Conservation (phyloP, 1,140 invertebrate species). For the Drosophila insularis region DNA sequence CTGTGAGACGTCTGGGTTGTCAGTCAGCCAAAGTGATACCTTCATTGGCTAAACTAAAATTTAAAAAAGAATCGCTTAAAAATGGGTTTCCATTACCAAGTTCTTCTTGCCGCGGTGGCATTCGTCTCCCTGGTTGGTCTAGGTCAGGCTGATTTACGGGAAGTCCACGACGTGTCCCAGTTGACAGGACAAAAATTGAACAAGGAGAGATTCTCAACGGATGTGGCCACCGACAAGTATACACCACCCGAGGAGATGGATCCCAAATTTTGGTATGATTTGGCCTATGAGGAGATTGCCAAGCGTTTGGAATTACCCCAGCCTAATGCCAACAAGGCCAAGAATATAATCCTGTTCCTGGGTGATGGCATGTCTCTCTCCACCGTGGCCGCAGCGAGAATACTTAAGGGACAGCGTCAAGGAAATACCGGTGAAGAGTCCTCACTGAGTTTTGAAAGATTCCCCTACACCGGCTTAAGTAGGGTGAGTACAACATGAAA, state of each 20-base stretch:
- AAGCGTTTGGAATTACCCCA: constrained; percentile 42
- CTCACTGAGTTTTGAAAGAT: constrained; percentile 88
- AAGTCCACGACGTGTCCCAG: constrained; percentile 37
- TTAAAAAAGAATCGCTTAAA: not conserved
- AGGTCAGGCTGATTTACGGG: constrained; percentile 15
- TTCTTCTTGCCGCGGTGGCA: not conserved
- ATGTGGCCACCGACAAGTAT: constrained; percentile 49
- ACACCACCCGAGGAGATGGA: constrained; percentile 61
- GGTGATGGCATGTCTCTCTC: constrained; percentile 91
- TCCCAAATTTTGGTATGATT: constrained; percentile 62
- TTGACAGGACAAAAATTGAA: not conserved
- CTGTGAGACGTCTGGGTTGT: not conserved
- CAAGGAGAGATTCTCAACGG: constrained; percentile 25
- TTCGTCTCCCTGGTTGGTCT: constrained; percentile 21
- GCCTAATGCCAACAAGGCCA: constrained; percentile 82
- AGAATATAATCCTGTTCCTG: constrained; percentile 89
- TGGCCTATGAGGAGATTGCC: constrained; percentile 54
- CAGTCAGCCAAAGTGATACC: not conserved
- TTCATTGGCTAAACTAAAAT: not conserved
- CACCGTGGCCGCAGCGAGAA: constrained; percentile 87
- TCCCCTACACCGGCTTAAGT: constrained; percentile 88
- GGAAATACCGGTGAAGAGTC: constrained; percentile 86
- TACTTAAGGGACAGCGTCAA: constrained; percentile 86
- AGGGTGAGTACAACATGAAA: constrained; percentile 81
- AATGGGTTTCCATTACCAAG: not conserved